Conservation (phyloP, 2,113 vertebrate species). For the Ptilonorhynchus violaceus region DNA sequence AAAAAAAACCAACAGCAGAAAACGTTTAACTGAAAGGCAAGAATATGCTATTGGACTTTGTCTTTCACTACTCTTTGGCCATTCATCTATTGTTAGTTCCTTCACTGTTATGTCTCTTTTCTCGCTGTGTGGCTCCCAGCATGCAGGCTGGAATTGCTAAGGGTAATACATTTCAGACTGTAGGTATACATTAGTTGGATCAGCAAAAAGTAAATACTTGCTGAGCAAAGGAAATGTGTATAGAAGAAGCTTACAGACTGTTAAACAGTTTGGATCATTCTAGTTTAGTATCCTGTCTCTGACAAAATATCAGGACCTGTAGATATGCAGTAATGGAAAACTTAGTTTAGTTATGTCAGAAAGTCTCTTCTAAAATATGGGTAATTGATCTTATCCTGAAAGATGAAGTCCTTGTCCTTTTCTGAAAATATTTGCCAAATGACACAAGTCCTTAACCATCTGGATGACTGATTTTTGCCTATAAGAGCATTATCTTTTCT, state of each 20-base stretch:
- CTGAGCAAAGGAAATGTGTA: slow-evolving; percentile 24
- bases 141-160: background rate
- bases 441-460: background rate
- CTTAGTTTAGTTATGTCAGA: background rate
- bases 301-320: background rate
- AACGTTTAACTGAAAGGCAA: background rate
- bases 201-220: slow-evolving; percentile 39
- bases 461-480: background rate
- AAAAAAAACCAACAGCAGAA: background rate
- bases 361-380: background rate
- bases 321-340: slow-evolving; percentile 27
- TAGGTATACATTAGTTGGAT: slow-evolving; percentile 48
- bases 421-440: background rate
- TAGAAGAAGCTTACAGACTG: slow-evolving; percentile 6
- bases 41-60: background rate
- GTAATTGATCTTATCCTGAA: background rate
- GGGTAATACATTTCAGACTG: background rate
- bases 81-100: slow-evolving; percentile 1
- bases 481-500: background rate
- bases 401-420: background rate
- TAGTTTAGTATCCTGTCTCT: slow-evolving; percentile 3
- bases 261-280: slow-evolving; percentile 41
- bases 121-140: background rate
- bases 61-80: slow-evolving; percentile 1
- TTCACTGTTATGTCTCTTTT: background rate